phyloP scores from a whole-genome alignment of 1,140 invertebrate species.

The Drosophila burlai region DNA sequence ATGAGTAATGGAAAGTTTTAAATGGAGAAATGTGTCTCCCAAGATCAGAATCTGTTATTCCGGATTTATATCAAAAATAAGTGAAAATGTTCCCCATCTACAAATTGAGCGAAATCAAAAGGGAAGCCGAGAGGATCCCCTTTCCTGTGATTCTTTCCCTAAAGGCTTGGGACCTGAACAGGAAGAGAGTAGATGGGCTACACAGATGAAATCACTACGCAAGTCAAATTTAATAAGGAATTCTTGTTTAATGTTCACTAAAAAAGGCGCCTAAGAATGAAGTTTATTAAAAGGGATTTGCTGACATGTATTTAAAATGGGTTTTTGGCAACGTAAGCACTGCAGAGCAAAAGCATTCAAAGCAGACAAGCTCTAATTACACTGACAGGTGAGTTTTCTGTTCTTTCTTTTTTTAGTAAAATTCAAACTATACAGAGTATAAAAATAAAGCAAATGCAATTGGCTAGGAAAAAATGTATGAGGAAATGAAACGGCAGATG shows the following conservation, averaged over 20 bases:
- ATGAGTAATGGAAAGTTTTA: slow-evolving; percentile 37
- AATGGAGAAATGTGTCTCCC: not conserved
- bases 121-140: not conserved
- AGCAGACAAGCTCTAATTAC: slow-evolving; percentile 3
- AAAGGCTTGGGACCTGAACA: not conserved
- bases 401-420: not conserved
- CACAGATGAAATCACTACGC: not conserved
- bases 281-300: not conserved
- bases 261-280: not conserved
- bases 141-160: not conserved
- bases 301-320: slow-evolving; percentile 25
- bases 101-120: not conserved
- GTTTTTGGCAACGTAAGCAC: slow-evolving; percentile 35
- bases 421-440: slow-evolving; percentile 22
- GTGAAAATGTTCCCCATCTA: not conserved
- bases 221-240: not conserved
- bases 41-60: not conserved
- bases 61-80: not conserved
- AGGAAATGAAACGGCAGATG: not conserved
- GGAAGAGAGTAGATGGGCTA: not conserved
- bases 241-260: not conserved
- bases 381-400: not conserved
- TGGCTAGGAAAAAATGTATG: slow-evolving; percentile 55
- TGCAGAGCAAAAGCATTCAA: slow-evolving; percentile 50
- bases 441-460: slow-evolving; percentile 55